Evolutionary conservation across 2,888 invertebrate genomes (phyloP).

Genomic region (Drosophila pegasa): DNA sequence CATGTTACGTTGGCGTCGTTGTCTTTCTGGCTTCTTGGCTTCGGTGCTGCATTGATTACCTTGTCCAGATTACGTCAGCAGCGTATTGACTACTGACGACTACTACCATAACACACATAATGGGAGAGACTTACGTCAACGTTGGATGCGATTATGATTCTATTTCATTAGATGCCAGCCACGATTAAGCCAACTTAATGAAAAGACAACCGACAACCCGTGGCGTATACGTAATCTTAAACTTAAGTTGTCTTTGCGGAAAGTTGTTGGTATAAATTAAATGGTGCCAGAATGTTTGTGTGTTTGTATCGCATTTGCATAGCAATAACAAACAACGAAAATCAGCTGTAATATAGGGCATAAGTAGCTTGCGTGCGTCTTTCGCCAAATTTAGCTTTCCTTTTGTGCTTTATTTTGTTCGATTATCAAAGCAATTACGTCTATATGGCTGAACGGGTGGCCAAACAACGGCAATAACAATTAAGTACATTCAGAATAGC

Average conservation of each 20-base stretch:
- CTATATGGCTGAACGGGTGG: conserved; percentile 24
- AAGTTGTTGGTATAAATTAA: conserved; percentile 24
- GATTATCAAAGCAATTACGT: conserved; percentile 73
- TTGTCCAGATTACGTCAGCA: conserved; percentile 58
- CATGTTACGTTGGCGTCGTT: conserved; percentile 28
- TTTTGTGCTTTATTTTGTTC: conserved; percentile 38
- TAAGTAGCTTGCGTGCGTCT: conserved; percentile 58
- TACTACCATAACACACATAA: neutral
- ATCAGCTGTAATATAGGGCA: conserved; percentile 1
- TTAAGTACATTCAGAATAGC: conserved; percentile 47
- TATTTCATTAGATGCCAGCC: conserved; percentile 28
- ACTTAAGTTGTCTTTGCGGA: neutral
- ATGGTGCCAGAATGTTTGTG: neutral
- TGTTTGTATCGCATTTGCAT: conserved; percentile 15
- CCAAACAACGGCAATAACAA: conserved; percentile 51
- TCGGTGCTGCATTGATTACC: conserved; percentile 54
- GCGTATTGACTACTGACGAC: conserved; percentile 17
- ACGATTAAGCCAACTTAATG: conserved; percentile 55
- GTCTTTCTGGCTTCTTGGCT: conserved; percentile 42
- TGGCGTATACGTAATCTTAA: conserved; percentile 61
- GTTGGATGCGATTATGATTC: conserved; percentile 21
- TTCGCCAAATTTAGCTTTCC: conserved; percentile 49
- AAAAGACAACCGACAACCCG: conserved; percentile 55
- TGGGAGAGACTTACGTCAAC: conserved; percentile 34
- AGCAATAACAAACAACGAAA: conserved; percentile 12